These are phyloP conservation scores for Cataglyphis altisquamis DNA, from an alignment of 2,888 invertebrate genomes.

Conservation along the genomic window DNA sequence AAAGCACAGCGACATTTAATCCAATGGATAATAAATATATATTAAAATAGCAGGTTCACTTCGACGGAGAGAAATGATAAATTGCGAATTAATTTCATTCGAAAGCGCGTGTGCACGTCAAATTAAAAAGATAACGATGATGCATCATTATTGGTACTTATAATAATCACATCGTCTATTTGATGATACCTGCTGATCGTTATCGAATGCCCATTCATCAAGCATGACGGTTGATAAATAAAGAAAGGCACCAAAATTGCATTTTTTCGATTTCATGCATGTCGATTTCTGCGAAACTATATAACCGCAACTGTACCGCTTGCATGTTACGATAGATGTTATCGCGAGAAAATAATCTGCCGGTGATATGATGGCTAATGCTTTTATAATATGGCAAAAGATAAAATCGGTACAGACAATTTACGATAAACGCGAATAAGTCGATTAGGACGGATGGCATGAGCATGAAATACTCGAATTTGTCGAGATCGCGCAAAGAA, in stretches of 20 bases:
- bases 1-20: background rate
- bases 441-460: slow-evolving; percentile 44
- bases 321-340: slow-evolving; percentile 61
- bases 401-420: slow-evolving; percentile 73
- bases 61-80: background rate
- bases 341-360: slow-evolving; percentile 71
- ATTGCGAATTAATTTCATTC: slow-evolving; percentile 19
- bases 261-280: slow-evolving; percentile 32
- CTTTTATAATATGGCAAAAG: slow-evolving; percentile 73
- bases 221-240: background rate
- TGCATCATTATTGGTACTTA: slow-evolving; percentile 14
- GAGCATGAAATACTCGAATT: slow-evolving; percentile 12
- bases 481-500: slow-evolving; percentile 15
- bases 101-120: background rate
- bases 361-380: slow-evolving; percentile 68
- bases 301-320: slow-evolving; percentile 47
- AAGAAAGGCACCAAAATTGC: slow-evolving; percentile 35
- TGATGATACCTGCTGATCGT: background rate
- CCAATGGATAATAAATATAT: background rate
- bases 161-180: slow-evolving; percentile 8
- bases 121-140: slow-evolving; percentile 34
- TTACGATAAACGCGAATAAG: slow-evolving; percentile 61
- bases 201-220: slow-evolving; percentile 15
- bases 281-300: slow-evolving; percentile 53
- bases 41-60: background rate